phyloP scores from a whole-genome alignment of 2,888 invertebrate genomes.

The Acanthosepion lycidas region DNA sequence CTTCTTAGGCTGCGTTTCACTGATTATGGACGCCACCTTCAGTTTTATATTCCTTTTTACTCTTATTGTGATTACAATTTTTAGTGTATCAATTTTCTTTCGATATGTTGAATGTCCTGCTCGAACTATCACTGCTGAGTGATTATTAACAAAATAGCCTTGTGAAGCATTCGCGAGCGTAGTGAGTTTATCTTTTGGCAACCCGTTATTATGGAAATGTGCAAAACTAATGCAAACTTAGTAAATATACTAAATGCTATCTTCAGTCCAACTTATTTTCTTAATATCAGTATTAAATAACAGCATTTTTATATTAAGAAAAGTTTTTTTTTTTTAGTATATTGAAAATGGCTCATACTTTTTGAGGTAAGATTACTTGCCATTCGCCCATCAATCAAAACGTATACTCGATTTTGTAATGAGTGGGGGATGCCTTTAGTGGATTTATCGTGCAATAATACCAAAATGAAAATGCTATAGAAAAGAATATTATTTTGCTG shows the following conservation, averaged over 20 bases:
- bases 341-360: background rate
- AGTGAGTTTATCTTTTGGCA: too few relatives aligned
- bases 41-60: too few relatives aligned
- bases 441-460: background rate
- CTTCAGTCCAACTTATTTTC: background rate
- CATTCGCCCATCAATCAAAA: background rate
- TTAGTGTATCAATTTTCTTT: too few relatives aligned
- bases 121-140: too few relatives aligned
- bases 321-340: background rate
- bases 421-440: background rate
- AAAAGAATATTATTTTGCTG: background rate
- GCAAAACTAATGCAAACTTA: background rate
- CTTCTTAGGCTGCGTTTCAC: too few relatives aligned
- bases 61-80: too few relatives aligned
- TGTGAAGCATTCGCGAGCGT: too few relatives aligned
- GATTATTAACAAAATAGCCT: too few relatives aligned
- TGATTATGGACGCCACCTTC: too few relatives aligned
- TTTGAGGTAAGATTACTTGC: background rate
- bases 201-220: too few relatives aligned
- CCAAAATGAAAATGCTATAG: background rate
- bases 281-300: background rate
- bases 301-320: background rate
- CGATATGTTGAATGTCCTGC: too few relatives aligned
- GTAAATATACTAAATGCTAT: background rate
- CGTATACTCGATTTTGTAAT: too few relatives aligned